phyloP scores from a whole-genome alignment of 1,140 invertebrate species.

The Leptoteleia sp. region DNA sequence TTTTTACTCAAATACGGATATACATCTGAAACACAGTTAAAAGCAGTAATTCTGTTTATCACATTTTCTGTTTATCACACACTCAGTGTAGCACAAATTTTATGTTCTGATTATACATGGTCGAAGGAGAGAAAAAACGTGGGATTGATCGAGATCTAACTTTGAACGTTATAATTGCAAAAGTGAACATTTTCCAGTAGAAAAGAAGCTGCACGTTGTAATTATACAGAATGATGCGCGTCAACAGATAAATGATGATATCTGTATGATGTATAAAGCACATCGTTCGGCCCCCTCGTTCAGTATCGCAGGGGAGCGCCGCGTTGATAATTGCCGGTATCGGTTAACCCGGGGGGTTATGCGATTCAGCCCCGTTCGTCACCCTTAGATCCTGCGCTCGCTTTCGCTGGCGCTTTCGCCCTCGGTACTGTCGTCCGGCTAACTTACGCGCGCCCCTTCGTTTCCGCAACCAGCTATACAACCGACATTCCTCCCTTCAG shows the following conservation, averaged over 20 bases:
- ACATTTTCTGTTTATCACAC: too few species aligned
- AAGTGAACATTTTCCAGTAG: constrained; percentile 25
- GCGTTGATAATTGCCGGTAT: constrained; percentile 82
- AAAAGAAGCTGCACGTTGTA: constrained; percentile 56
- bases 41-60: too few species aligned
- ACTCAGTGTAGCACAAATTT: too few species aligned
- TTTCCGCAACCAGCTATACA: constrained; percentile 74
- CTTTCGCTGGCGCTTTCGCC: constrained; percentile 74
- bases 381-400: constrained; percentile 68
- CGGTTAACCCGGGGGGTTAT: constrained; percentile 79
- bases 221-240: constrained; percentile 74
- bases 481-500: constrained; percentile 60
- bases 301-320: constrained; percentile 63
- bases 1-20: too few species aligned
- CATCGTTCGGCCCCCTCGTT: constrained; percentile 61
- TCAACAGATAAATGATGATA: constrained; percentile 69
- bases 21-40: too few species aligned
- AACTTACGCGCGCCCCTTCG: constrained; percentile 77
- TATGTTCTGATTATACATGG: too few species aligned
- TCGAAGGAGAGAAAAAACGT: too few species aligned
- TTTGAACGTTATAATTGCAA: too few species aligned
- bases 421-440: constrained; percentile 70
- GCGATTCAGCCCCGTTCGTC: constrained; percentile 59
- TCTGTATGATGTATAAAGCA: constrained; percentile 61
- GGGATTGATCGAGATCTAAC: too few species aligned